phyloP scores from a whole-genome alignment of 2,797 vertebrate species.

The Gymnoscopelus microlampas region DNA sequence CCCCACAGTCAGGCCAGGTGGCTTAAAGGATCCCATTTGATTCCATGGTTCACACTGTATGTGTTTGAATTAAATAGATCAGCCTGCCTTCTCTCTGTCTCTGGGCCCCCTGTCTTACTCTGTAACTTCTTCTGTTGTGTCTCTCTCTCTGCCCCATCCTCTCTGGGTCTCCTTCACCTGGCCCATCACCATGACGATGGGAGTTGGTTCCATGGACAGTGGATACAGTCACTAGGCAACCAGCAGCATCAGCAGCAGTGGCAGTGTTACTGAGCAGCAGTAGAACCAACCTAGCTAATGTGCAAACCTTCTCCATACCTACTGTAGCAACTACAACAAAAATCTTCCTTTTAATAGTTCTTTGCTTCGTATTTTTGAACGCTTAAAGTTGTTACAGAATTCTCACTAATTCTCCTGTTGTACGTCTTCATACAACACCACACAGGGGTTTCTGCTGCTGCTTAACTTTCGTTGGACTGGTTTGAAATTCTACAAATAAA shows the following conservation, averaged over 20 bases:
- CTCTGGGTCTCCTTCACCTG: constrained; percentile 62
- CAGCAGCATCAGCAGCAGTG: constrained; percentile 67
- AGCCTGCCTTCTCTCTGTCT: no score
- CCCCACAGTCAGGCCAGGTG: constrained; percentile 32
- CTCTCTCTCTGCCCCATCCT: constrained; percentile 51
- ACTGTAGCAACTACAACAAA: no score
- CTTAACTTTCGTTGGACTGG: no score
- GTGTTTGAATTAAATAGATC: background rate
- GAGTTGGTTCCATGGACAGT: constrained; percentile 60
- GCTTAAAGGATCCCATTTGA: constrained; percentile 12
- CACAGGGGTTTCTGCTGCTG: no score
- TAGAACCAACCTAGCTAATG: background rate
- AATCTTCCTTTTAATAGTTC: no score
- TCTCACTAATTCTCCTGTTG: background rate
- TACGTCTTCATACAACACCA: background rate
- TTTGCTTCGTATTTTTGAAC: no score
- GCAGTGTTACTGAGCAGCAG: constrained; percentile 54
- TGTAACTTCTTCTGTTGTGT: constrained; percentile 2
- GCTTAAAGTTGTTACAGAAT: no score
- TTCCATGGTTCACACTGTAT: no score
- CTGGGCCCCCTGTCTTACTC: constrained; percentile 33
- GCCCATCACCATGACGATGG: constrained; percentile 77
- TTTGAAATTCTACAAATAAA: no score
- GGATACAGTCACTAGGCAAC: constrained; percentile 80
- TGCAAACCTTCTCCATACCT: no score